Conservation (phyloP, 2,113 vertebrate species). For the Actenoides lindsayi region DNA sequence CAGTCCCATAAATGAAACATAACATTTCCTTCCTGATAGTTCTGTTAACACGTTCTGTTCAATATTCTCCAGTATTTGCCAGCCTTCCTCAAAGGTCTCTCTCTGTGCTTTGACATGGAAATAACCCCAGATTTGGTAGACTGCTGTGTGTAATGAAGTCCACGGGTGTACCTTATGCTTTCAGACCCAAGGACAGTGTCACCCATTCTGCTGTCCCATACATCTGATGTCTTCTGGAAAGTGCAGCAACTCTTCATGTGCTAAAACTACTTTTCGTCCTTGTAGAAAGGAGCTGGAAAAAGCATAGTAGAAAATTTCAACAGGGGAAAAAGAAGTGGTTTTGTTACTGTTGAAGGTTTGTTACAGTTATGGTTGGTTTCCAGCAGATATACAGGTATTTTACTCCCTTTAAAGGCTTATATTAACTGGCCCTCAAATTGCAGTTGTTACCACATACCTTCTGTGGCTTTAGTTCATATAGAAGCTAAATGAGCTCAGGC, state of each 20-base stretch:
- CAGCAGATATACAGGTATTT: neutral
- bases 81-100: neutral
- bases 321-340: neutral
- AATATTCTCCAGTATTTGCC: neutral
- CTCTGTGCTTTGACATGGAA: neutral
- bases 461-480: neutral
- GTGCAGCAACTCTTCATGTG: neutral
- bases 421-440: neutral
- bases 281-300: neutral
- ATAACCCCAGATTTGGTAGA: neutral
- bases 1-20: neutral
- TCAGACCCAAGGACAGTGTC: neutral
- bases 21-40: neutral
- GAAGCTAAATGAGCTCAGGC: neutral
- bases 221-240: neutral
- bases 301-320: neutral
- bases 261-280: neutral
- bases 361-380: neutral
- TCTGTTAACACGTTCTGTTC: neutral
- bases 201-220: neutral
- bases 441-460: neutral
- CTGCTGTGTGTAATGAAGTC: neutral
- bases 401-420: neutral
- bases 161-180: accelerated
- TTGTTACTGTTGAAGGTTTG: neutral